phyloP scores from a whole-genome alignment of 2,113 vertebrate genomes.

The Dipodomys merriami region DNA sequence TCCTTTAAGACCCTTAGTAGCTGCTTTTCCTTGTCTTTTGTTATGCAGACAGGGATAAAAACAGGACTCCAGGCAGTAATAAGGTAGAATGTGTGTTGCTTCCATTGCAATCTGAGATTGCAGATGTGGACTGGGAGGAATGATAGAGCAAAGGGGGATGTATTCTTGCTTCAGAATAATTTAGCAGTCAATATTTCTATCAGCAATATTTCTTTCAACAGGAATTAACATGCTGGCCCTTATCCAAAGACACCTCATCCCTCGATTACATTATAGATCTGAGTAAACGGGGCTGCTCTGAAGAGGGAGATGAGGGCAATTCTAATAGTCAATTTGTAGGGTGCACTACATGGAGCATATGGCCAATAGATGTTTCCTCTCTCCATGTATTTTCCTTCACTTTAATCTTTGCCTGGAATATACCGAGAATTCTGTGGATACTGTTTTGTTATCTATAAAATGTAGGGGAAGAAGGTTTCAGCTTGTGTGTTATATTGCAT shows the following conservation, averaged over 20 bases:
- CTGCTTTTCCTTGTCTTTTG: background rate
- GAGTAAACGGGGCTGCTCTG: constrained; percentile 57
- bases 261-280: constrained; percentile 69
- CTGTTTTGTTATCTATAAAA: background rate
- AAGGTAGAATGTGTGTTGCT: background rate
- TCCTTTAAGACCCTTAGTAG: constrained; percentile 32
- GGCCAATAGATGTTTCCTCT: constrained; percentile 27
- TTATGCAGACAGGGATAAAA: background rate
- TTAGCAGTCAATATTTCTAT: constrained; percentile 73
- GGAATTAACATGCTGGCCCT: constrained; percentile 73
- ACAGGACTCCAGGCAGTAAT: constrained; percentile 25
- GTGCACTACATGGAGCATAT: background rate
- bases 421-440: constrained; percentile 29
- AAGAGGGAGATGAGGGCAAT: constrained; percentile 53
- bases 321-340: constrained; percentile 59
- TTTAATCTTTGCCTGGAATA: constrained; percentile 55
- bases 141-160: background rate
- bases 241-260: constrained; percentile 75
- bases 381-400: constrained; percentile 28
- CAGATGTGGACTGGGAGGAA: background rate
- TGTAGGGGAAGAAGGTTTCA: background rate
- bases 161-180: constrained; percentile 68
- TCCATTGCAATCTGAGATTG: background rate
- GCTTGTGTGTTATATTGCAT: background rate
- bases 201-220: constrained; percentile 72